phyloP scores from a whole-genome alignment of 1,140 invertebrate species.

The Sweltsa coloradensis region DNA sequence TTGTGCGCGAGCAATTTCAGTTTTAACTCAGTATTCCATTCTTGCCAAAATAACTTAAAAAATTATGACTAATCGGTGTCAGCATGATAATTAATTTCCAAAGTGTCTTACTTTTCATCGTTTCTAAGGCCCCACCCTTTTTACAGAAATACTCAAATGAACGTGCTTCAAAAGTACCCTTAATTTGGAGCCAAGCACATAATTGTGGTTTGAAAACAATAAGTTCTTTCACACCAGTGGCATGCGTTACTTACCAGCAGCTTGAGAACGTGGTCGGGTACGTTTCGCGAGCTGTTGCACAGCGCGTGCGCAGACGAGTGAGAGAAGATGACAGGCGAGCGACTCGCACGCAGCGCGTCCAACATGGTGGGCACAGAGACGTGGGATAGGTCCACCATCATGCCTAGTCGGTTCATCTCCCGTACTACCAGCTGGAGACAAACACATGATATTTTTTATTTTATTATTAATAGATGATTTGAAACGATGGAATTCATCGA shows the following conservation, averaged over 20 bases:
- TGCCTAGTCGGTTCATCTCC: constrained; percentile 79
- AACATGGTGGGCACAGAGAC: constrained; percentile 69
- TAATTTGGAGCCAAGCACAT: too few relatives aligned
- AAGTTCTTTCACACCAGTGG: too few relatives aligned
- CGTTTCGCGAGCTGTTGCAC: constrained; percentile 75
- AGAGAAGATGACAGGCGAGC: constrained; percentile 79
- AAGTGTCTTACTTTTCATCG: too few relatives aligned
- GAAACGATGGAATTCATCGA: background rate
- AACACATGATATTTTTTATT: background rate
- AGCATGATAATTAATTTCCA: too few relatives aligned
- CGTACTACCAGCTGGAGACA: constrained; percentile 55
- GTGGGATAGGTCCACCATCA: constrained; percentile 85
- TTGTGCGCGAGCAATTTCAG: too few relatives aligned
- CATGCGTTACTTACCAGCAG: constrained; percentile 52
- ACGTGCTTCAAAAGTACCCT: too few relatives aligned
- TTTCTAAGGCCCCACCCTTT: too few relatives aligned
- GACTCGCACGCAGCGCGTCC: constrained; percentile 57
- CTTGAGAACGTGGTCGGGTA: constrained; percentile 69
- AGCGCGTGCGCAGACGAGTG: constrained; percentile 75
- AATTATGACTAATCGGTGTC: too few relatives aligned
- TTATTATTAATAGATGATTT: background rate
- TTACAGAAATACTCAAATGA: too few relatives aligned
- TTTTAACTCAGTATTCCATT: too few relatives aligned
- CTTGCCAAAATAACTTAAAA: too few relatives aligned
- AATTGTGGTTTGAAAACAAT: constrained; percentile 26